Conservation (phyloP, 2,888 invertebrate genomes). For the Zygothrica quintamaculata region DNA sequence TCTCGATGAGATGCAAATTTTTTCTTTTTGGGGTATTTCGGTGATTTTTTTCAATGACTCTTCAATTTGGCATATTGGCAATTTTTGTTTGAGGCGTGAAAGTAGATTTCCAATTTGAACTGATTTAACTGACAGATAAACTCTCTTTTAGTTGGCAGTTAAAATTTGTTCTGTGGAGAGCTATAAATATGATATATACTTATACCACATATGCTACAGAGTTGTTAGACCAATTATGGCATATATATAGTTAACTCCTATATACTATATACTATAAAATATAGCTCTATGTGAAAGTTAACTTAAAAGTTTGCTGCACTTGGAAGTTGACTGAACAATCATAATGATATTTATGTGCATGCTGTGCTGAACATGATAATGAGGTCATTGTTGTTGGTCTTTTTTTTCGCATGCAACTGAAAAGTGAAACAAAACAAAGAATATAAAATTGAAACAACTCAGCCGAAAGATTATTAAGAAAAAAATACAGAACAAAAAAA, state of each 20-base stretch:
- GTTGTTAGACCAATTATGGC: no score
- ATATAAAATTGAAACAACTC: slow-evolving; percentile 50
- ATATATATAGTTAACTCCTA: no score
- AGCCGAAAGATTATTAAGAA: no score
- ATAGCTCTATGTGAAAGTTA: no score
- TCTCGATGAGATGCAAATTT: slow-evolving; percentile 29
- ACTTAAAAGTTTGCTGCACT: no score
- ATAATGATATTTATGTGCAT: slow-evolving; percentile 8
- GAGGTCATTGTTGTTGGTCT: slow-evolving; percentile 32
- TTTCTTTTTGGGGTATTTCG: slow-evolving; percentile 9
- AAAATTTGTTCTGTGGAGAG: no score
- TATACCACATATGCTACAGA: no score
- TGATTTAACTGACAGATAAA: no score
- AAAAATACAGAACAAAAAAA: slow-evolving; percentile 53
- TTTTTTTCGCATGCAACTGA: slow-evolving; percentile 68
- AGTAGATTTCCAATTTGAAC: slow-evolving; percentile 4
- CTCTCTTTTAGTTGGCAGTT: no score
- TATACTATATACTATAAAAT: no score
- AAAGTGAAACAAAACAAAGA: slow-evolving; percentile 41
- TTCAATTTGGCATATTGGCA: slow-evolving; percentile 4
- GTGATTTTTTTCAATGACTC: slow-evolving; percentile 4
- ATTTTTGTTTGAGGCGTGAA: slow-evolving; percentile 9
- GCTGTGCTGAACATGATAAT: slow-evolving; percentile 39
- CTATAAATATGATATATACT: no score
- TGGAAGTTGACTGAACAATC: neutral